Evolutionary conservation across 2,888 invertebrate genomes (phyloP).

Genomic region (Pelosia muscerda): DNA sequence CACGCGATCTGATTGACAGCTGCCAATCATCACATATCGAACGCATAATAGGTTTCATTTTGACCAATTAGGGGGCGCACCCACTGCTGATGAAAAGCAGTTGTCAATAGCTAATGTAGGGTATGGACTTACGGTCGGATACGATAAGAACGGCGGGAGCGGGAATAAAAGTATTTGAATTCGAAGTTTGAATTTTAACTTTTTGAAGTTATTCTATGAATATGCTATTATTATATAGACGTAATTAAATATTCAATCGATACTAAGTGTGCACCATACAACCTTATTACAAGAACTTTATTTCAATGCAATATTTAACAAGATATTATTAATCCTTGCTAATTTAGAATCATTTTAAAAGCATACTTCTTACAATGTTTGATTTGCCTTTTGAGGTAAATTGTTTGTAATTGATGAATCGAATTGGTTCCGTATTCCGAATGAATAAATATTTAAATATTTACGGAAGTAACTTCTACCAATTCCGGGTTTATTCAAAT

Average conservation of each 20-base stretch:
- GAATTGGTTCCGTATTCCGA: slow-evolving; percentile 30
- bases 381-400: slow-evolving; percentile 31
- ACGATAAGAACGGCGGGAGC: not conserved
- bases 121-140: slow-evolving; percentile 20
- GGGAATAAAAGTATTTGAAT: not conserved
- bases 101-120: slow-evolving; percentile 58
- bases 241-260: not conserved
- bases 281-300: too few species aligned
- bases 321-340: not conserved
- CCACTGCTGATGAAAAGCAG: slow-evolving; percentile 67
- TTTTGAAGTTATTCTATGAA: not conserved
- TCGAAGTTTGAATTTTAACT: not conserved
- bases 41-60: slow-evolving; percentile 77
- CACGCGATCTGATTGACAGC: slow-evolving; percentile 81
- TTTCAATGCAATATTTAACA: not conserved
- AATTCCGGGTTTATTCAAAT: slow-evolving; percentile 33
- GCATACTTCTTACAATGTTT: not conserved
- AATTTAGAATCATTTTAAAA: not conserved
- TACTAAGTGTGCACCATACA: not conserved
- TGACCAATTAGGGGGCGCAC: slow-evolving; percentile 74
- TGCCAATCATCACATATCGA: slow-evolving; percentile 80
- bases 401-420: slow-evolving; percentile 28
- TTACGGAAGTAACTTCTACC: slow-evolving; percentile 35
- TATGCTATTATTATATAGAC: not conserved
- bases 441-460: slow-evolving; percentile 25